Base-by-base conservation (phyloP, 2,113 vertebrate species). In the Anhinga anhinga region DNA sequence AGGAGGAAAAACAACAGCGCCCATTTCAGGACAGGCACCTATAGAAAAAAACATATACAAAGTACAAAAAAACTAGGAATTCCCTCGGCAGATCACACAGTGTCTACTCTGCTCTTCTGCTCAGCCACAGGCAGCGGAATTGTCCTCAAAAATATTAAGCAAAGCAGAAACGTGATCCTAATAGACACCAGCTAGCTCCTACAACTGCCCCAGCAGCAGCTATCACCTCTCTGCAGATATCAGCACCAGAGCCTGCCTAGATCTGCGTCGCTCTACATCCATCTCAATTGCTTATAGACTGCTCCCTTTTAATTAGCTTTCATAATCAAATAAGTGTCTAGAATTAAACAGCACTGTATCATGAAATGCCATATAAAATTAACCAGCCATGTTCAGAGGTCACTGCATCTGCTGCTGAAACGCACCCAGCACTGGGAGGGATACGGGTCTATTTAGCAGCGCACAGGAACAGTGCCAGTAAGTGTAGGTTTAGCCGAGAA, bases 221-320 rank as follows among this genome's bases (percentile, higher is more conserved):
- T 25, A 6, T 42, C 53, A 6, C 73, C 63, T 58, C 82, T 49
- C 87, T 45, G 71, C 52, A 34, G 56, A 8, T 2, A 73, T 1
- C 72, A 34, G 67, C 29, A 11, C 47, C 67, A 45, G 53, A 66
- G 49, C 77, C 82, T 53, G 73, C 34, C 87, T 34, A 6, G n/a
- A 10, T 42, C 76, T 7, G 1, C 9, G 0, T 18, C 4, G 1
- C 78, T 80, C 82, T 8, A 5, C 58, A 80, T 67, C 78, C 86
- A 29, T 50, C 84, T 86, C 91, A 3, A 3, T 7, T 49, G 73
- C 81, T 86, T 42, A 13, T 4, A 79, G 65, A 21, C 81, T n/a
- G 81, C 86, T 94, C 80, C 88, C 81, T 95, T 94, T 94, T 87
- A 90, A 96, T 94, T 70, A 95, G 70, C 93, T 73, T 50, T 66